Evolutionary conservation across 2,888 invertebrate species (phyloP).

Genomic region (Tortrix viridana): DNA sequence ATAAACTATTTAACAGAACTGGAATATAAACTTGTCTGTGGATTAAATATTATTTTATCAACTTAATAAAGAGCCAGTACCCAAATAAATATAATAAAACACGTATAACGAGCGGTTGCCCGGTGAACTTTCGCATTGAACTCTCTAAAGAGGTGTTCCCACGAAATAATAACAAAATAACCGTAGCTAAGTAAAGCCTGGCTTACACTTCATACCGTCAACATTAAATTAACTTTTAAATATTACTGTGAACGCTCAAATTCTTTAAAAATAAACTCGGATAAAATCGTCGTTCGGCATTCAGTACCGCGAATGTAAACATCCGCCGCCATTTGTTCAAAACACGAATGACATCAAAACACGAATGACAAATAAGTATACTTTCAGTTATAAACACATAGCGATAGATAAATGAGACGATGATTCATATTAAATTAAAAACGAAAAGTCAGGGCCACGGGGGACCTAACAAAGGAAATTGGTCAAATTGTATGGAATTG

Average conservation of each 20-base stretch:
- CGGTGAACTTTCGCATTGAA: conserved; percentile 30
- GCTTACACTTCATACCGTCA: neutral
- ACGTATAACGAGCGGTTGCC: conserved; percentile 25
- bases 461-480: too few species aligned
- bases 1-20: neutral
- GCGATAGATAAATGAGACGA: too few species aligned
- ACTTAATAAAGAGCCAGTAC: conserved; percentile 14
- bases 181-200: conserved; percentile 13
- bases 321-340: too few species aligned
- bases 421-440: too few species aligned
- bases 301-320: too few species aligned
- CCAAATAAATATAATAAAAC: conserved; percentile 19
- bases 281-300: too few species aligned
- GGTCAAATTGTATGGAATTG: too few species aligned
- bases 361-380: too few species aligned
- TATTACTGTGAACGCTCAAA: neutral
- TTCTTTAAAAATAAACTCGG: too few species aligned
- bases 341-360: too few species aligned
- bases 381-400: too few species aligned
- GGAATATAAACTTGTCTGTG: conserved; percentile 3
- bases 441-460: too few species aligned
- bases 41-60: neutral
- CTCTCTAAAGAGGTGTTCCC: conserved; percentile 27
- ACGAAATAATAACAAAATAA: conserved; percentile 23
- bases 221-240: neutral